Evolutionary conservation across 2,888 invertebrate genomes (phyloP), one percentile per base, ranked within the genome.

Genomic region (Eumacrocentrus americanus): DNA sequence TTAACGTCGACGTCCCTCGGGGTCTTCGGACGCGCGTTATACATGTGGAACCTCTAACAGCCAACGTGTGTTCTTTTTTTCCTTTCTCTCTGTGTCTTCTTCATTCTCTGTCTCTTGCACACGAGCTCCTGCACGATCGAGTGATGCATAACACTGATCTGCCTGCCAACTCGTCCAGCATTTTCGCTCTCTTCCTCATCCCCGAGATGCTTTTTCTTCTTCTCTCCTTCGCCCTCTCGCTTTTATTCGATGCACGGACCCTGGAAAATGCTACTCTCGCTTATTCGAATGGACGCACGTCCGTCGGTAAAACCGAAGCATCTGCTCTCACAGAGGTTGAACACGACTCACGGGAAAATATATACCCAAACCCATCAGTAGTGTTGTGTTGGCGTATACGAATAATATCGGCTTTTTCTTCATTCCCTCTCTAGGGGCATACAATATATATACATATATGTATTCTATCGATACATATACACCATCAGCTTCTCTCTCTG

Each of bases 1-100:
- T 42, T 50, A 40, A 51, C 40, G 25, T 57, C 46, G 12, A 81
- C 81, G 72, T 83, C 70, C 83, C 70, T 67, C 63, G 65, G 65
- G 66, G 64, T 64, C 67, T 70, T 70, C 60, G 59, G 38, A 18
- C 62, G 61, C 66, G 62, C 67, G 67, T 69, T 69, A 68, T 64
- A 65, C 67, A 67, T 64, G 67, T 42, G 42, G 20, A 60, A 53
- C 71, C 69, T 67, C 71, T 72, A 72, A 69, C 71, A 70, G 72
- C 67, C 71, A 67, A 64, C 48, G 5, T 42, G 9, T 35, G 12
- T 22, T 23, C n/a, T 5, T 50, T 48, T 7, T 35, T n/a, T 34
- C 35, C 40, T 11, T 25, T 16, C 25, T 6, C 16, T 12, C 38
- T 38, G 2, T 37, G 18, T 23, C 14, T 51, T 40, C 4, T 52